Percentiles rank a stretch among this genome's conserved stretches.
phyloP scores from a whole-genome alignment of 2,888 invertebrate genomes.

The Hemaris fuciformis region DNA sequence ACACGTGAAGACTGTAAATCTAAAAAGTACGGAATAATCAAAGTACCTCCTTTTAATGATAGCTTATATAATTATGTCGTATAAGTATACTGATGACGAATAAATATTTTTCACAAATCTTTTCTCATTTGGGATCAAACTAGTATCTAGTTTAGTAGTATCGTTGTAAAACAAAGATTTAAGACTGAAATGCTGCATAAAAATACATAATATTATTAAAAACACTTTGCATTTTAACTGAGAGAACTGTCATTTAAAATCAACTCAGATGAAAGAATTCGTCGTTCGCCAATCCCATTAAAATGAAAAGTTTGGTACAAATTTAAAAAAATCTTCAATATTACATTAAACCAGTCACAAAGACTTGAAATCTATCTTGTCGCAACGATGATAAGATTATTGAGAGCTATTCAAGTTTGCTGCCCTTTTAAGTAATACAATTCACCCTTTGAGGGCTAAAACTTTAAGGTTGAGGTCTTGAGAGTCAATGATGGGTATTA shows the following conservation, averaged over 20 bases:
- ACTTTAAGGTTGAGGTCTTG: neutral
- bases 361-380: slow-evolving; percentile 30
- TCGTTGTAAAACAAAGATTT: too few species aligned
- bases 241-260: neutral
- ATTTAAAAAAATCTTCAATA: neutral
- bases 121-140: too few species aligned
- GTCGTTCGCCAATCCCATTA: neutral
- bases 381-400: slow-evolving; percentile 33
- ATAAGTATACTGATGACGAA: too few species aligned
- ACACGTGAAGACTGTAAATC: too few species aligned
- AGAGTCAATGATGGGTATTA: neutral
- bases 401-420: slow-evolving; percentile 41
- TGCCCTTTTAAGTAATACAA: neutral
- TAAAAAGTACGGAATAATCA: too few species aligned
- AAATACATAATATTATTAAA: neutral
- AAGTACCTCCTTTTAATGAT: too few species aligned
- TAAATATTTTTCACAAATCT: too few species aligned
- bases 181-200: too few species aligned
- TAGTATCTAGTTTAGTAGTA: too few species aligned
- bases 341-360: slow-evolving; percentile 17
- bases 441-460: neutral
- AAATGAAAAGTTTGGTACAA: neutral
- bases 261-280: neutral
- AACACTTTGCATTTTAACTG: neutral
- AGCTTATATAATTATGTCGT: too few species aligned